phyloP scores from a whole-genome alignment of 2,113 vertebrate genomes.

The Columba janthina region DNA sequence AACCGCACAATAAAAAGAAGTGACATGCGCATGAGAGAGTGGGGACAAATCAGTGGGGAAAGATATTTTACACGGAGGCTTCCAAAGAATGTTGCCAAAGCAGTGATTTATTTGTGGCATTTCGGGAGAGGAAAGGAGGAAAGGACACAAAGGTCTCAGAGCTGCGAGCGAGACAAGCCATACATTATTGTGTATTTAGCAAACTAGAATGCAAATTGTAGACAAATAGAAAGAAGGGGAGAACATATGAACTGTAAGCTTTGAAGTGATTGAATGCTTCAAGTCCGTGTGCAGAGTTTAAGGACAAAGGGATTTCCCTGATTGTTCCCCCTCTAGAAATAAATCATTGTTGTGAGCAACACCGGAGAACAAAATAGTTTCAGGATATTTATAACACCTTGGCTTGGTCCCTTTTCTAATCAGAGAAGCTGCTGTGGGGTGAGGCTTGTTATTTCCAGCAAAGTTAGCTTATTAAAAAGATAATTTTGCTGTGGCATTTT shows the following conservation, averaged over 20 bases:
- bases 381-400: conserved; percentile 9
- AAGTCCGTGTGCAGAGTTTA: background rate
- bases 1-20: background rate
- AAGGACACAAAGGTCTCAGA: background rate
- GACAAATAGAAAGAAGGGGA: background rate
- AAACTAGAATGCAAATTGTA: background rate
- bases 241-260: background rate
- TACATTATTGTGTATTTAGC: background rate
- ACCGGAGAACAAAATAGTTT: background rate
- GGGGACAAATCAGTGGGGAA: background rate
- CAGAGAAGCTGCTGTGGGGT: background rate
- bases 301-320: conserved; percentile 28
- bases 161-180: background rate
- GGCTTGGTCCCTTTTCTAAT: conserved; percentile 13
- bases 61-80: background rate
- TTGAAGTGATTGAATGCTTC: background rate
- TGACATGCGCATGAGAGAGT: background rate
- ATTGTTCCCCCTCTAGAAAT: background rate
- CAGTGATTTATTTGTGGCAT: conserved; percentile 27
- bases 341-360: background rate
- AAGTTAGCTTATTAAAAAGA: background rate
- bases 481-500: background rate
- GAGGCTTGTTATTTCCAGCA: background rate
- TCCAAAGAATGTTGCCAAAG: background rate
- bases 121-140: background rate